A percentile compares a stretch with the other conserved stretches of the same genome.
These are phyloP conservation scores for Parnassius apollo DNA, from an alignment of 2,888 invertebrate genomes.

Conservation along the genomic window DNA sequence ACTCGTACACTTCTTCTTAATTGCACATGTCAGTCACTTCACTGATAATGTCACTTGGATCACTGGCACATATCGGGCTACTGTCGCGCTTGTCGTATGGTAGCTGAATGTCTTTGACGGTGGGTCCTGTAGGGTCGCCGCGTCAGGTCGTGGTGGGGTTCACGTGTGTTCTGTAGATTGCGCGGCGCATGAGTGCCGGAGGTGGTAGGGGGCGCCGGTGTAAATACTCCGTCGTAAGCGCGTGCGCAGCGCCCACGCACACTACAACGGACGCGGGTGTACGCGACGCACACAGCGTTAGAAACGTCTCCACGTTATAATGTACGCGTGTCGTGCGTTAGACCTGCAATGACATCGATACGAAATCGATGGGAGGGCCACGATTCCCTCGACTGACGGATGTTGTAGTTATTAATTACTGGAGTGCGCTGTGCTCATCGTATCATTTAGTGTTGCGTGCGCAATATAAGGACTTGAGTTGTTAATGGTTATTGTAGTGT, in stretches of 20 bases:
- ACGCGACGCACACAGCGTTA: constrained; percentile 34
- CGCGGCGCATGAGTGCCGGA: constrained; percentile 77
- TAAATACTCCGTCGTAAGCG: constrained; percentile 73
- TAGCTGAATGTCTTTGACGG: constrained; percentile 44
- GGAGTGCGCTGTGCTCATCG: constrained; percentile 5
- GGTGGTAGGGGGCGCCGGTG: constrained; percentile 77
- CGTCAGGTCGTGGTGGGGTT: constrained; percentile 55
- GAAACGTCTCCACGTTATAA: constrained; percentile 46
- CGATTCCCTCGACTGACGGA: constrained; percentile 43
- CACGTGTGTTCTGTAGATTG: constrained; percentile 74
- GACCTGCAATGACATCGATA: constrained; percentile 47
- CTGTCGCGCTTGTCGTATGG: constrained; percentile 45
- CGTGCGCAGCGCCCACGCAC: constrained; percentile 68
- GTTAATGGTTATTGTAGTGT: constrained; percentile 2
- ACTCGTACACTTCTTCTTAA: constrained; percentile 57
- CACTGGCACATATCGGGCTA: constrained; percentile 72
- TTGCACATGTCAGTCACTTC: constrained; percentile 73
- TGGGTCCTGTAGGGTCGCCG: constrained; percentile 52
- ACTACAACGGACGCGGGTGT: constrained; percentile 52
- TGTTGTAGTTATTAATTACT: constrained; percentile 33
- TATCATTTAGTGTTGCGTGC: constrained; percentile 3
- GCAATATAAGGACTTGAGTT: background rate
- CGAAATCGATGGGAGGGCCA: constrained; percentile 50
- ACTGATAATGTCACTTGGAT: constrained; percentile 62
- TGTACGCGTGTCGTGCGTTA: constrained; percentile 45